These are phyloP conservation scores for Antheraea assamensis DNA, from an alignment of 2,888 invertebrate species.

Conservation along the genomic window DNA sequence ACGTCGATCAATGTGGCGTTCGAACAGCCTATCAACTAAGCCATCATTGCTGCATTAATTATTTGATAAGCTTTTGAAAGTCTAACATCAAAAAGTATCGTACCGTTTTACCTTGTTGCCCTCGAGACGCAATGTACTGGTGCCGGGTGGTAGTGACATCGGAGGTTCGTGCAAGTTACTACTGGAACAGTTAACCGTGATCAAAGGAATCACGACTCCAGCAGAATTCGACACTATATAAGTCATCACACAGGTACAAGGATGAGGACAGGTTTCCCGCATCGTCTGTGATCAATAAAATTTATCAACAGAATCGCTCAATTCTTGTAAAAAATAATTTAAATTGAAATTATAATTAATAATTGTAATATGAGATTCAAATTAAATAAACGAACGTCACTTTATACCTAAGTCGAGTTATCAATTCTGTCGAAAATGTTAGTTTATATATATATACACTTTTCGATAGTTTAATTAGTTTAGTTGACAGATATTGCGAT, in stretches of 20 bases:
- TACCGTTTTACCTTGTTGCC: slow-evolving; percentile 83
- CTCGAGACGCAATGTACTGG: slow-evolving; percentile 84
- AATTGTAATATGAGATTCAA: too few species aligned
- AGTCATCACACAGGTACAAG: slow-evolving; percentile 84
- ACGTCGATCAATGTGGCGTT: too few species aligned
- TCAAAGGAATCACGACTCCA: slow-evolving; percentile 82
- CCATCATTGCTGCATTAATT: too few species aligned
- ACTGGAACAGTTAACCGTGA: slow-evolving; percentile 86
- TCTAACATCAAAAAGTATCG: slow-evolving; percentile 31
- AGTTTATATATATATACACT: too few species aligned
- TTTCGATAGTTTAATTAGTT: too few species aligned
- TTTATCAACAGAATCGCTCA: not conserved
- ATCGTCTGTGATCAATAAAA: slow-evolving; percentile 64
- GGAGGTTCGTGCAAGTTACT: slow-evolving; percentile 83
- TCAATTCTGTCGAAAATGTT: too few species aligned
- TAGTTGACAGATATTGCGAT: too few species aligned
- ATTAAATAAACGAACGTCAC: too few species aligned
- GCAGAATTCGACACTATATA: slow-evolving; percentile 82
- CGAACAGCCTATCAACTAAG: too few species aligned
- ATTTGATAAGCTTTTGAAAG: not conserved
- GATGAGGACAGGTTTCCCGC: slow-evolving; percentile 82
- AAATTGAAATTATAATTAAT: too few species aligned
- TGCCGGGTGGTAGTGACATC: slow-evolving; percentile 82
- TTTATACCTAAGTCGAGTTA: too few species aligned
- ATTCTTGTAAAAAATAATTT: too few species aligned